phyloP scores from a whole-genome alignment of 1,140 invertebrate species.

The Anastatus disparis region DNA sequence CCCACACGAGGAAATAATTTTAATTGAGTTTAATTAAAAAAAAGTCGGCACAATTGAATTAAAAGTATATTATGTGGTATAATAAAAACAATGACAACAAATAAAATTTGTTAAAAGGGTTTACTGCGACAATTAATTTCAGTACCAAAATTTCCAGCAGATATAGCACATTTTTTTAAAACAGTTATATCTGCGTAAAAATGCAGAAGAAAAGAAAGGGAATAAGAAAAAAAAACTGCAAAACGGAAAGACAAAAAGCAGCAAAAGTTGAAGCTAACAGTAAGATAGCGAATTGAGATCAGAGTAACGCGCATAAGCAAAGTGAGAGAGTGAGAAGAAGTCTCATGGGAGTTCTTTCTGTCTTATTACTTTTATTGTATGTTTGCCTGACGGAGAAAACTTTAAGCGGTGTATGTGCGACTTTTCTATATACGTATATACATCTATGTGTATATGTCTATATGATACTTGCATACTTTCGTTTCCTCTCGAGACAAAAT shows the following conservation, averaged over 20 bases:
- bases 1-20: too few relatives aligned
- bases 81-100: too few relatives aligned
- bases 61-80: too few relatives aligned
- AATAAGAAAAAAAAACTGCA: too few relatives aligned
- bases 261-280: conserved; percentile 20
- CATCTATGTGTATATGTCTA: neutral
- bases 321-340: conserved; percentile 23
- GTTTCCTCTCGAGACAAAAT: neutral
- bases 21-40: too few relatives aligned
- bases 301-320: conserved; percentile 17
- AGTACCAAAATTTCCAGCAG: too few relatives aligned
- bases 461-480: neutral
- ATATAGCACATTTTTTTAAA: neutral
- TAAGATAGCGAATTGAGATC: conserved; percentile 27
- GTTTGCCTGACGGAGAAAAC: conserved; percentile 43
- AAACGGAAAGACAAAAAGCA: neutral
- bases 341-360: conserved; percentile 56
- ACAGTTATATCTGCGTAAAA: neutral
- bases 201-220: neutral
- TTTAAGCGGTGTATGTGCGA: neutral
- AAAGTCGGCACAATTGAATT: too few relatives aligned
- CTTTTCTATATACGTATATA: too few relatives aligned
- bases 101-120: neutral
- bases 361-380: conserved; percentile 58
- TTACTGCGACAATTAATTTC: neutral